Evolutionary conservation across 2,888 invertebrate species (phyloP).

Genomic region (Nephrotoma guestfalica): DNA sequence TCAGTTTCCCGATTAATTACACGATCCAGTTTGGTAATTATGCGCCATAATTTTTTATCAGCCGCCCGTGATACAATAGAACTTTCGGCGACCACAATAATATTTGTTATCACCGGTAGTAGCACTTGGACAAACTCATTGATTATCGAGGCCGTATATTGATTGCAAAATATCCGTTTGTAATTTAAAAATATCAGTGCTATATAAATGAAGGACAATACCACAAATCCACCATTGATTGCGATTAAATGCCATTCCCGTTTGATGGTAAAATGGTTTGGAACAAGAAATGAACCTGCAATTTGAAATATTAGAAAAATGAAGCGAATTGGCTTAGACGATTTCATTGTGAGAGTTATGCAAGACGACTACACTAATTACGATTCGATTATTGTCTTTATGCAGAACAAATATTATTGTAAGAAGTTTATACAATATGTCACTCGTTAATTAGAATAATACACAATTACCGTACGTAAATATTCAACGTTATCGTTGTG

Average conservation of each 20-base stretch:
- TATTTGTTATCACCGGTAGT: background rate
- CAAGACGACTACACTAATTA: background rate
- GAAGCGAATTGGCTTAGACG: background rate
- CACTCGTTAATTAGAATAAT: background rate
- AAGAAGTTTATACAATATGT: background rate
- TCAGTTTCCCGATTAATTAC: background rate
- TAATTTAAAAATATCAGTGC: background rate
- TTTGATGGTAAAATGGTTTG: background rate
- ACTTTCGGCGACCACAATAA: background rate
- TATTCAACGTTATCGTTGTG: background rate
- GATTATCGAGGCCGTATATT: background rate
- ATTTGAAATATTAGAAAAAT: background rate
- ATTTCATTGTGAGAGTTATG: background rate
- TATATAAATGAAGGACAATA: background rate
- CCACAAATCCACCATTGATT: background rate
- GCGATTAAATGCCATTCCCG: background rate
- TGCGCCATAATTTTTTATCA: background rate
- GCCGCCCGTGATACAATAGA: background rate
- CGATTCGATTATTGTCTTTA: background rate
- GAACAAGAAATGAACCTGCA: background rate
- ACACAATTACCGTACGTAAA: background rate
- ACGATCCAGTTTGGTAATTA: background rate
- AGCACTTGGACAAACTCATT: background rate
- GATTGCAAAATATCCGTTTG: background rate
- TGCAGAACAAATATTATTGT: background rate